phyloP scores from a whole-genome alignment of 1,140 invertebrate genomes.

The Atta colombica region DNA sequence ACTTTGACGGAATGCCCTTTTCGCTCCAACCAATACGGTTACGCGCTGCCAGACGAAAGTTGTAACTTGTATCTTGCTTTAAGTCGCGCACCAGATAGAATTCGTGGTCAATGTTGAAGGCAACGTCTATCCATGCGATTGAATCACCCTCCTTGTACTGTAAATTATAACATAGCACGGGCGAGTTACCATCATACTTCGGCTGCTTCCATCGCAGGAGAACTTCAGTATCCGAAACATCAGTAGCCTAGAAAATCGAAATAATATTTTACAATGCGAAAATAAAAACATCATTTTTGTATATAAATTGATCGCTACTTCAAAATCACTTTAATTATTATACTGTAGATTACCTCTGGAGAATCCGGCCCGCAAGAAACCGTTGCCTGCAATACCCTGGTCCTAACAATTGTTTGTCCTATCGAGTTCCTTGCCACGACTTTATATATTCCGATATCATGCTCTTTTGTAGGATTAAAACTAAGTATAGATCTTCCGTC shows the following conservation, averaged over 20 bases:
- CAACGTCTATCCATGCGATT: constrained; percentile 94
- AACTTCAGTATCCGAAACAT: constrained; percentile 94
- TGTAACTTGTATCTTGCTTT: constrained; percentile 92
- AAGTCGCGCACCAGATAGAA: constrained; percentile 95
- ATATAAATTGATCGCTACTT: constrained; percentile 2
- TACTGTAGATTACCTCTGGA: constrained; percentile 89
- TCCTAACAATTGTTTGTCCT: constrained; percentile 91
- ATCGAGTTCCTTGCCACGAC: constrained; percentile 96
- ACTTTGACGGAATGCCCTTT: constrained; percentile 91
- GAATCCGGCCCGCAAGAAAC: constrained; percentile 94
- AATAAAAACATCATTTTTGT: not conserved
- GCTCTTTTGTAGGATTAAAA: constrained; percentile 91
- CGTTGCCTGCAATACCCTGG: constrained; percentile 91
- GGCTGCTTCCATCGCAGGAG: constrained; percentile 96
- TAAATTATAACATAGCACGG: constrained; percentile 94
- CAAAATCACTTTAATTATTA: not conserved
- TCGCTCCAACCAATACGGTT: constrained; percentile 98
- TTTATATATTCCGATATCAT: constrained; percentile 97
- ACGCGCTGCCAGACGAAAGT: constrained; percentile 95
- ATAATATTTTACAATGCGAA: constrained; percentile 4
- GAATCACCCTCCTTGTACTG: constrained; percentile 93
- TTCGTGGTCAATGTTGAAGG: constrained; percentile 97
- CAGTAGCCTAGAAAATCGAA: constrained; percentile 80
- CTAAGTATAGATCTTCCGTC: constrained; percentile 93
- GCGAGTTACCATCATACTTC: constrained; percentile 93